phyloP scores from a whole-genome alignment of 1,140 invertebrate genomes.

The Phthorimaea operculella region DNA sequence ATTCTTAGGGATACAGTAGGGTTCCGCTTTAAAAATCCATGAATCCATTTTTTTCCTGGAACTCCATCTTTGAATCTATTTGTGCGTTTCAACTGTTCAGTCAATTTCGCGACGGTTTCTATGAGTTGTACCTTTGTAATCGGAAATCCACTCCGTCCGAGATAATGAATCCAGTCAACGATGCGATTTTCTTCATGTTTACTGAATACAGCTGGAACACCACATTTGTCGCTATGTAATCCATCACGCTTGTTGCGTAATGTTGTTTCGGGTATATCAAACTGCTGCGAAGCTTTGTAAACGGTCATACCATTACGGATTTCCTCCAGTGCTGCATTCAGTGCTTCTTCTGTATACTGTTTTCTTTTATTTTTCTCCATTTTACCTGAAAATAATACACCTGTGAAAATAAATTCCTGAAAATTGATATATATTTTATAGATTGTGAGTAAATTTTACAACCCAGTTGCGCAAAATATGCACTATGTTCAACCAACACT shows the following conservation, averaged over 20 bases:
- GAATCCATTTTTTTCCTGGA: constrained; percentile 3
- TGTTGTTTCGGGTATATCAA: constrained; percentile 15
- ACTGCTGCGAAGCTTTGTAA: constrained; percentile 12
- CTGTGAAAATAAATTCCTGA: no score
- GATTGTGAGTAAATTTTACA: no score
- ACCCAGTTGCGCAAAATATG: no score
- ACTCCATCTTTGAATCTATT: constrained; percentile 16
- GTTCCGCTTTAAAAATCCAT: no score
- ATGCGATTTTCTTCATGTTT: constrained; percentile 15
- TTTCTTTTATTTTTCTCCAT: constrained; percentile 17
- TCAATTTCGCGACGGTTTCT: constrained; percentile 7
- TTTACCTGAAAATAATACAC: constrained; percentile 9
- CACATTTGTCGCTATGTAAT: constrained; percentile 12
- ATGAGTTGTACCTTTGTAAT: no score
- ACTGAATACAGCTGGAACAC: constrained; percentile 13
- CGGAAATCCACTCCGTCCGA: constrained; percentile 8
- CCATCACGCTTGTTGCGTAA: constrained; percentile 14
- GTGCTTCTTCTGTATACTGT: constrained; percentile 9
- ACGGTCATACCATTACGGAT: constrained; percentile 12
- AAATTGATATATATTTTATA: no score
- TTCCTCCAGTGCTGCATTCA: constrained; percentile 10
- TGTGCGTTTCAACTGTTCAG: constrained; percentile 11
- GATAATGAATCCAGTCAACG: constrained; percentile 9
- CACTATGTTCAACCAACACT: no score
- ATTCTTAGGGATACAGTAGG: no score